These are phyloP conservation scores for Steinernema scapterisci DNA, from an alignment of 2,888 invertebrate genomes.

Conservation along the genomic window DNA sequence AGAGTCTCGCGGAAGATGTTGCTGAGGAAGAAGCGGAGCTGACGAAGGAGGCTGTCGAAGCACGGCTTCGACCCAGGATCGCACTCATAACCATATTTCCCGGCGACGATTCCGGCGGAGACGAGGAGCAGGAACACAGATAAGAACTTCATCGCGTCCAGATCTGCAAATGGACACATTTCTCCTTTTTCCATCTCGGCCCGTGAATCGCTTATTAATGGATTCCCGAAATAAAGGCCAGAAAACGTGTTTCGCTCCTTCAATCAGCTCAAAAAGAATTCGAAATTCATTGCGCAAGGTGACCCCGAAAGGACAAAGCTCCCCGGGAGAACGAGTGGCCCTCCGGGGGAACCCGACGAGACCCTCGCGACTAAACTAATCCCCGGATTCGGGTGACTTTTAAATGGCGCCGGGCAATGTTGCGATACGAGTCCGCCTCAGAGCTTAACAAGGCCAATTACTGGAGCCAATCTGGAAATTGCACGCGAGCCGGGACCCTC, in stretches of 20 bases:
- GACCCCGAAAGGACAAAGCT: no score
- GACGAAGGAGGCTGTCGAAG: neutral
- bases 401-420: neutral
- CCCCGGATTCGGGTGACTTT: neutral
- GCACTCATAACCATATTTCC: neutral
- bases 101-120: neutral
- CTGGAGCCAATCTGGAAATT: neutral
- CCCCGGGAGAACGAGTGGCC: no score
- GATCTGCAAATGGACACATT: neutral
- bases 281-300: no score
- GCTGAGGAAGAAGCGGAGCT: neutral
- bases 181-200: neutral
- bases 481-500: neutral
- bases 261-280: no score
- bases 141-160: neutral
- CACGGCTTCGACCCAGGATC: neutral
- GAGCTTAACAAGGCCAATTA: neutral
- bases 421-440: neutral
- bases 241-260: no score
- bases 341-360: no score
- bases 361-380: no score
- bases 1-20: slow-evolving; percentile 4
- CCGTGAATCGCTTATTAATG: neutral
- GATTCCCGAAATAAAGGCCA: no score
- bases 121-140: neutral